Conservation (phyloP, 2,888 invertebrate genomes). For the Arctia plantaginis region DNA sequence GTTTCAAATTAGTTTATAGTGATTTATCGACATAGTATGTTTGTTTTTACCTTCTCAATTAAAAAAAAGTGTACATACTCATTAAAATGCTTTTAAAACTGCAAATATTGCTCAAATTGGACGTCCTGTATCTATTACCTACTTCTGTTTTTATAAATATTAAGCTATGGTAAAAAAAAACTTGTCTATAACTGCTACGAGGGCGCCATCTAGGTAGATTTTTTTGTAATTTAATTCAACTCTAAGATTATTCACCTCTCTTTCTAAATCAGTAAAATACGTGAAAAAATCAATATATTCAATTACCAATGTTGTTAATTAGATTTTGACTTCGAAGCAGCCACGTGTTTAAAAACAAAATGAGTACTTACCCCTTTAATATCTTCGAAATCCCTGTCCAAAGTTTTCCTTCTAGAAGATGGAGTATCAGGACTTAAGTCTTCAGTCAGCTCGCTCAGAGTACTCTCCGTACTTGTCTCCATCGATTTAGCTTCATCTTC, state of each 20-base stretch:
- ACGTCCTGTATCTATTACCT: background rate
- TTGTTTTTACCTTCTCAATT: no score
- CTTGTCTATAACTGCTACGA: no score
- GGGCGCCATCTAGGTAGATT: background rate
- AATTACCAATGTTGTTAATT: background rate
- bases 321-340: slow-evolving; percentile 34
- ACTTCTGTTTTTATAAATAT: background rate
- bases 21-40: background rate
- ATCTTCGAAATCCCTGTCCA: slow-evolving; percentile 77
- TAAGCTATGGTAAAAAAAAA: no score
- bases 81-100: background rate
- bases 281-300: background rate
- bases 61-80: no score
- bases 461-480: slow-evolving; percentile 82
- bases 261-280: no score
- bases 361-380: slow-evolving; percentile 76
- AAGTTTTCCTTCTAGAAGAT: slow-evolving; percentile 69
- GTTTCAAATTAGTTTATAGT: background rate
- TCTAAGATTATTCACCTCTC: background rate
- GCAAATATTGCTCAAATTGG: background rate
- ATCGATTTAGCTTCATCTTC: slow-evolving; percentile 76
- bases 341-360: slow-evolving; percentile 39
- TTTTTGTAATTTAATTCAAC: background rate
- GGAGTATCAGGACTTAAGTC: slow-evolving; percentile 79
- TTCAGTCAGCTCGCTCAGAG: slow-evolving; percentile 76